Conservation (phyloP, 2,888 invertebrate genomes). For the Sinodicranocentrus sp. region DNA sequence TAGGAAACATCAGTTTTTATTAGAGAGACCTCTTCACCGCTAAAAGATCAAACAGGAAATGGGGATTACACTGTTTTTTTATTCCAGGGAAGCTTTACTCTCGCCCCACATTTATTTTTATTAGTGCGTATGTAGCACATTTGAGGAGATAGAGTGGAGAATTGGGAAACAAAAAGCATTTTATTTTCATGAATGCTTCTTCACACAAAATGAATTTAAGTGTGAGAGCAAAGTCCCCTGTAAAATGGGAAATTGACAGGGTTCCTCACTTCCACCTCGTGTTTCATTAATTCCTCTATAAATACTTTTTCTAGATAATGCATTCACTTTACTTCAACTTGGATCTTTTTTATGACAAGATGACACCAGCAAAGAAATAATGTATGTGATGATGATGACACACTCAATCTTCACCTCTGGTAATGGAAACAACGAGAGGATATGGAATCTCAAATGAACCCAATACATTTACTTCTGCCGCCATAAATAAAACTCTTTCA, state of each 20-base stretch:
- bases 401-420: background rate
- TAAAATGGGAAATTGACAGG: conserved; percentile 12
- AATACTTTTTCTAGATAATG: conserved; percentile 18
- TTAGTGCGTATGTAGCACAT: conserved; percentile 23
- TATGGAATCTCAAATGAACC: too few species aligned
- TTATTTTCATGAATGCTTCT: background rate
- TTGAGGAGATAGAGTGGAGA: too few species aligned
- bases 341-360: conserved; percentile 49
- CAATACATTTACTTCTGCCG: background rate
- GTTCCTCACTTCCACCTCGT: background rate
- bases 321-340: conserved; percentile 19
- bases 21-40: conserved; percentile 28
- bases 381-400: background rate
- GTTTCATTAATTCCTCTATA: conserved; percentile 25
- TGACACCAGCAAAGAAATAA: conserved; percentile 25
- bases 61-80: conserved; percentile 28
- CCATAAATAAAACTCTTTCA: background rate
- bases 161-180: background rate
- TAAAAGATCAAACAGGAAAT: conserved; percentile 20
- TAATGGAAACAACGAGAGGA: background rate
- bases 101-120: conserved; percentile 41
- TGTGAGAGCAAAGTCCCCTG: background rate
- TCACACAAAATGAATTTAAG: background rate
- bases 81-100: too few species aligned
- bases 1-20: conserved; percentile 61